Evolutionary conservation across 2,113 vertebrate genomes (phyloP), one percentile per base, ranked within the genome.

Genomic region (Ammodramus savannarum): DNA sequence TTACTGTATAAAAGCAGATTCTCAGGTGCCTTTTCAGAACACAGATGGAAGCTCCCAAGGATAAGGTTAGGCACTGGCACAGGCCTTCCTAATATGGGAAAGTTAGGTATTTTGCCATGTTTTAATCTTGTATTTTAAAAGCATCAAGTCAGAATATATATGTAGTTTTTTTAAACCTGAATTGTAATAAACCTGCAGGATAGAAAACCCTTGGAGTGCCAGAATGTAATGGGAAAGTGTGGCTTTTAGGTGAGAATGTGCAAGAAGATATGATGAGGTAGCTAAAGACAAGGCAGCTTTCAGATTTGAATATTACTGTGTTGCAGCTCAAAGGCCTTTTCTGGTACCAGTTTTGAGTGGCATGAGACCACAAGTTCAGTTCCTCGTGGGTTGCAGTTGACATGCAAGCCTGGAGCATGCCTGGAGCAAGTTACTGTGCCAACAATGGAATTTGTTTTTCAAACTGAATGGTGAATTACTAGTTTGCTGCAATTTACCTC

Each of bases 391-490:
- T 67, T 97, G 86, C 34, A 89, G 43, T 54, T 95, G 89, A 87
- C 90, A 88, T 83, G 23, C 39, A 85, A 79, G 86, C 95, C 91
- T 62, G 43, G 54, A 97, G 96, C 12, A 0, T 94, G 89, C 96
- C 94, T 87, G 52, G 16, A 93, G 94, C 94, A 95, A 95, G 75
- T 75, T 95, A 59, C 49, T 85, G 14, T 96, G 58, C 62, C 77
- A 94, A 84, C 58, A 95, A 79, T 94, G 72, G 72, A 94, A 81
- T 57, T 46, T 87, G 57, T n/a, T 85, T 63, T 90, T 94, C 77
- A 88, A 65, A 84, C 66, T 82, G 81, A 81, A 54, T 67, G 79
- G 77, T 87, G 88, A 94, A 96, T 95, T 94, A 80, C 87, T 90
- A 95, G 20, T 78, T 94, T 80, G 49, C 73, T 95, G 66, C 55